Percentiles rank a stretch among this genome's conserved stretches.
These are phyloP conservation scores for Metellina segmentata DNA, from an alignment of 2,888 invertebrate genomes.

Conservation along the genomic window DNA sequence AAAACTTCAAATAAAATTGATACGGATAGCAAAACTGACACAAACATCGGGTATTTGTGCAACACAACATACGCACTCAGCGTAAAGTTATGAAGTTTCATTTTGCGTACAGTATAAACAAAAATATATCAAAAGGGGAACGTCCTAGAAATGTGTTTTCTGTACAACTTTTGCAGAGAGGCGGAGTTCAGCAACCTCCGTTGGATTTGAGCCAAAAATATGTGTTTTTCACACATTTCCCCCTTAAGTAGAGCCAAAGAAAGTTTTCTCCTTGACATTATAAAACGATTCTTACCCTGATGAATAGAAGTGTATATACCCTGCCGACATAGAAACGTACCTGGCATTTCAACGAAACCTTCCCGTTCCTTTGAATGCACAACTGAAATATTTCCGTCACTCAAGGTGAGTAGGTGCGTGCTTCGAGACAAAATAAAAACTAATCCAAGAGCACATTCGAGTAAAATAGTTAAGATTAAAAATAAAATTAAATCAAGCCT, in stretches of 20 bases:
- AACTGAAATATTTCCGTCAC: background rate
- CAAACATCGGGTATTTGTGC: background rate
- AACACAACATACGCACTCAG: background rate
- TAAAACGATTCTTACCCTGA: conserved; percentile 16
- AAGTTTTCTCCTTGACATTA: conserved; percentile 36
- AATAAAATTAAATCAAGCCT: too few relatives aligned
- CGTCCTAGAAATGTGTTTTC: conserved; percentile 36
- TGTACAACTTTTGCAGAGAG: conserved; percentile 4
- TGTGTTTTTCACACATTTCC: conserved; percentile 46
- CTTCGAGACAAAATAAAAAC: background rate
- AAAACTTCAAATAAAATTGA: too few relatives aligned
- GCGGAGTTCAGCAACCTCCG: conserved; percentile 56
- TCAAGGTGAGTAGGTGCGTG: background rate
- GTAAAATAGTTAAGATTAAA: too few relatives aligned
- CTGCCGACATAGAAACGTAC: background rate
- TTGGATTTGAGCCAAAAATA: conserved; percentile 60
- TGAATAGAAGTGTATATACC: background rate
- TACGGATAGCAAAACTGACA: background rate
- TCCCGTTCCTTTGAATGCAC: background rate
- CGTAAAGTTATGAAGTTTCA: background rate
- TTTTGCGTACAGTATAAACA: background rate
- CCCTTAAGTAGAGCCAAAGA: conserved; percentile 30
- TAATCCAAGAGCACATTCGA: too few relatives aligned
- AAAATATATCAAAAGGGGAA: conserved; percentile 1
- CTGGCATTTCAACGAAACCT: background rate